phyloP scores from a whole-genome alignment of 2,888 invertebrate genomes.

The Acrocyrtus sp. region DNA sequence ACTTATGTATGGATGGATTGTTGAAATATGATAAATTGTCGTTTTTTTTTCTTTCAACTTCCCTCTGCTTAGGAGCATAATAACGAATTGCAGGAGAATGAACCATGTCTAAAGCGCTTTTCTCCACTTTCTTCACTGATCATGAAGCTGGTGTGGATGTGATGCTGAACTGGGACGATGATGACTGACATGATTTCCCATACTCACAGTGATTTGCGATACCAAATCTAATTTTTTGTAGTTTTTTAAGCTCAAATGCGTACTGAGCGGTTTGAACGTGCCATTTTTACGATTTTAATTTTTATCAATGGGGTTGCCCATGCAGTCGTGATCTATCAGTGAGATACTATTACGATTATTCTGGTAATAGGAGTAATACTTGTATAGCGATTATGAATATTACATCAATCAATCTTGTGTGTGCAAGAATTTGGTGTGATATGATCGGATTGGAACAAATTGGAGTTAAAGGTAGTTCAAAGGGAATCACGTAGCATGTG shows the following conservation, averaged over 20 bases:
- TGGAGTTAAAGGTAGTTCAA: no score
- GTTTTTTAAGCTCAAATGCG: no score
- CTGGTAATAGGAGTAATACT: no score
- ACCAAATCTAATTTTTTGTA: not conserved
- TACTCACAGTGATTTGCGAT: not conserved
- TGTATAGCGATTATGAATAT: no score
- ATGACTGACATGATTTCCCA: slow-evolving; percentile 27
- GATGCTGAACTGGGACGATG: slow-evolving; percentile 10
- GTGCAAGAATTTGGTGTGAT: no score
- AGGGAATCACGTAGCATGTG: no score
- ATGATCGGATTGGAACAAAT: no score
- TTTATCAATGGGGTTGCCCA: no score
- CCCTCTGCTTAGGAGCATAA: no score
- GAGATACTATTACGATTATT: slow-evolving; percentile 50
- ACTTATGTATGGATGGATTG: slow-evolving; percentile 18
- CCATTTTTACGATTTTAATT: slow-evolving; percentile 43
- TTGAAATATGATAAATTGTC: slow-evolving; percentile 48
- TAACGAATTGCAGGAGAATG: no score
- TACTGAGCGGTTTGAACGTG: slow-evolving; percentile 22
- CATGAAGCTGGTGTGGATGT: no score
- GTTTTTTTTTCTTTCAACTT: slow-evolving; percentile 8
- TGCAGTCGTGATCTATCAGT: slow-evolving; percentile 37
- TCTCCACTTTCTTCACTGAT: slow-evolving; percentile 38
- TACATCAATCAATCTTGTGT: no score
- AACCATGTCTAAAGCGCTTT: slow-evolving; percentile 37